Percentiles rank a stretch among this genome's conserved stretches.
Conservation (phyloP, 1,140 invertebrate species). For the Nasonia giraulti region DNA sequence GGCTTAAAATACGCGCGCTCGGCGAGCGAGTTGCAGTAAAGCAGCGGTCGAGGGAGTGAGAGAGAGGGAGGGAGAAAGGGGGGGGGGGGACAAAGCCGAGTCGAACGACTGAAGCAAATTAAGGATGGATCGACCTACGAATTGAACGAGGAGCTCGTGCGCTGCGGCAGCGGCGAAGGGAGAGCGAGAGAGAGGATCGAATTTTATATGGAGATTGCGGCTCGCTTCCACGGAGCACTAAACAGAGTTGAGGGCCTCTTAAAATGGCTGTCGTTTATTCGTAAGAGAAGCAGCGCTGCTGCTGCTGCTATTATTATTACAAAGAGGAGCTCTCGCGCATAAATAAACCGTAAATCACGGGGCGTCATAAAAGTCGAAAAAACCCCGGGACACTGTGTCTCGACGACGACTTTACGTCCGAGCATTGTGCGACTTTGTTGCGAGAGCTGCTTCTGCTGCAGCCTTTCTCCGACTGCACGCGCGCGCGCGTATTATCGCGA, state of each 20-base stretch:
- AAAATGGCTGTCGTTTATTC: slow-evolving; percentile 67
- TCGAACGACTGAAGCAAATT: slow-evolving; percentile 2
- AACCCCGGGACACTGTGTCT: slow-evolving; percentile 65
- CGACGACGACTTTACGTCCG: slow-evolving; percentile 35
- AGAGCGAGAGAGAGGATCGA: slow-evolving; percentile 57
- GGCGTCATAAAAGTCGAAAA: slow-evolving; percentile 66
- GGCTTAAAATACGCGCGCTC: neutral
- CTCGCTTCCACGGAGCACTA: slow-evolving; percentile 63
- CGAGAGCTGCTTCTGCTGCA: neutral
- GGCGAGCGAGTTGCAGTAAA: neutral
- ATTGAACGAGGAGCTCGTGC: slow-evolving; percentile 28
- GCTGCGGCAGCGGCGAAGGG: slow-evolving; percentile 6
- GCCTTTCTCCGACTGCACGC: neutral
- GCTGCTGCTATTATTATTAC: slow-evolving; percentile 61
- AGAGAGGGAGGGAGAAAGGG: too few species aligned
- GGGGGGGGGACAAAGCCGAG: neutral
- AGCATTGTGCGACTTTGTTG: slow-evolving; percentile 26
- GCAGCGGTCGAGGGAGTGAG: neutral
- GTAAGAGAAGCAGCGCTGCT: slow-evolving; percentile 66
- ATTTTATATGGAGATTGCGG: slow-evolving; percentile 70
- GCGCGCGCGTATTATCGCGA: too few species aligned
- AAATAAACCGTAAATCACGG: slow-evolving; percentile 73
- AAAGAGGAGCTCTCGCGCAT: slow-evolving; percentile 63
- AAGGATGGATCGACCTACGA: slow-evolving; percentile 7
- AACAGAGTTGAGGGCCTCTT: slow-evolving; percentile 66